Conservation (phyloP, 2,888 invertebrate genomes). For the Drosophila picticornis region DNA sequence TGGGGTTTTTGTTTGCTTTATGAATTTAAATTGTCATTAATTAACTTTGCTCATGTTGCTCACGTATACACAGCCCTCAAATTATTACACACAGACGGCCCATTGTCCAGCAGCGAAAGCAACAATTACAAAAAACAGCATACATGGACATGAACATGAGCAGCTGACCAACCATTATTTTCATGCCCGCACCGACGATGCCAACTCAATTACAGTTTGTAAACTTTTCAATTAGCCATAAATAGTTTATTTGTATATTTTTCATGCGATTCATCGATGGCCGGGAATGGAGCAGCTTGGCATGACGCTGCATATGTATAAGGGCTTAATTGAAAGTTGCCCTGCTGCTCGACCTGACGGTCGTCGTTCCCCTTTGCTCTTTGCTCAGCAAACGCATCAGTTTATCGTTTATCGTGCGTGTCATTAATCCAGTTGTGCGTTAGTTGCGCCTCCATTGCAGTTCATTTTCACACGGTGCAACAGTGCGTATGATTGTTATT, state of each 20-base stretch:
- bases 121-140: conserved; percentile 8
- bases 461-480: conserved; percentile 68
- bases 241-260: conserved; percentile 81
- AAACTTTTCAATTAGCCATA: conserved; percentile 83
- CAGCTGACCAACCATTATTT: conserved; percentile 67
- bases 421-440: conserved; percentile 71
- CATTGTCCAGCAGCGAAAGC: conserved; percentile 12
- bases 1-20: conserved; percentile 74
- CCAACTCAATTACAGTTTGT: conserved; percentile 83
- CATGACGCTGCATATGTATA: conserved; percentile 59
- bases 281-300: conserved; percentile 1
- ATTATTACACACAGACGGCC: conserved; percentile 67
- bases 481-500: conserved; percentile 81
- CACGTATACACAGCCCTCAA: conserved; percentile 31
- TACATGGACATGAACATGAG: conserved; percentile 10
- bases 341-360: neutral
- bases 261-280: conserved; percentile 69
- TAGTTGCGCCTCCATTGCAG: conserved; percentile 52
- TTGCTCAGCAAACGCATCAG: neutral
- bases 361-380: too few relatives aligned
- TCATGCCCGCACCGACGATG: conserved; percentile 32
- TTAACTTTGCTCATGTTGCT: conserved; percentile 67
- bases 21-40: conserved; percentile 84
- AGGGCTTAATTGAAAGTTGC: conserved; percentile 61
- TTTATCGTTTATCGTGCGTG: conserved; percentile 36